Evolutionary conservation across 2,888 invertebrate genomes (phyloP).

Genomic region (Yponomeuta cagnagella): DNA sequence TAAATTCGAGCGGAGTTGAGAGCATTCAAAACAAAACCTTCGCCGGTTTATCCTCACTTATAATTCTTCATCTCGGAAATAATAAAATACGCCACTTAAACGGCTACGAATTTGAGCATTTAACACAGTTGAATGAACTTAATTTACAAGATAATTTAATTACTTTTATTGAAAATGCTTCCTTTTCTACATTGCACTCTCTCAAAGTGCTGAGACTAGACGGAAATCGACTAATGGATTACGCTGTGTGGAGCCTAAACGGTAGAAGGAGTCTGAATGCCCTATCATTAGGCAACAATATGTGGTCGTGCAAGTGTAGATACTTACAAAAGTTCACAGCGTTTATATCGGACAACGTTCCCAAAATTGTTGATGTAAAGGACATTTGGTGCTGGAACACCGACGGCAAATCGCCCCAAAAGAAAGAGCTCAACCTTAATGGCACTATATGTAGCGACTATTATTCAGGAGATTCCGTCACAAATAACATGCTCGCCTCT

Average conservation of each 20-base stretch:
- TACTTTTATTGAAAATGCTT: constrained; percentile 84
- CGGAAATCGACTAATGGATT: constrained; percentile 86
- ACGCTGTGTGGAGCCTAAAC: constrained; percentile 84
- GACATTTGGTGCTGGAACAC: constrained; percentile 87
- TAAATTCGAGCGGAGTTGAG: constrained; percentile 89
- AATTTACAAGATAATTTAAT: constrained; percentile 91
- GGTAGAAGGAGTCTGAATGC: constrained; percentile 80
- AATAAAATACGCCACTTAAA: constrained; percentile 87
- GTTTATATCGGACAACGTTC: constrained; percentile 86
- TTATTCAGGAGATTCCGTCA: constrained; percentile 86
- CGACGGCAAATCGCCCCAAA: constrained; percentile 80
- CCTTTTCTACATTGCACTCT: constrained; percentile 84
- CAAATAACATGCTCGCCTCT: constrained; percentile 86
- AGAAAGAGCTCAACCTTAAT: constrained; percentile 87
- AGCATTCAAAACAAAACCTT: constrained; percentile 92
- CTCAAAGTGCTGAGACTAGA: constrained; percentile 87
- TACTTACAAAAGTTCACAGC: constrained; percentile 88
- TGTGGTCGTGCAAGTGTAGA: constrained; percentile 93
- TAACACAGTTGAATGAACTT: constrained; percentile 86
- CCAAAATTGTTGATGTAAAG: constrained; percentile 82
- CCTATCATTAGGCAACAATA: constrained; percentile 87
- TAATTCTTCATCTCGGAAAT: constrained; percentile 88
- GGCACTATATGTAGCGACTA: constrained; percentile 91
- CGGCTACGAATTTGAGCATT: constrained; percentile 89
- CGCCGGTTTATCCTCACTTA: constrained; percentile 87